Conservation (phyloP, 2,113 vertebrate species). For the Meleagris gallopavo region DNA sequence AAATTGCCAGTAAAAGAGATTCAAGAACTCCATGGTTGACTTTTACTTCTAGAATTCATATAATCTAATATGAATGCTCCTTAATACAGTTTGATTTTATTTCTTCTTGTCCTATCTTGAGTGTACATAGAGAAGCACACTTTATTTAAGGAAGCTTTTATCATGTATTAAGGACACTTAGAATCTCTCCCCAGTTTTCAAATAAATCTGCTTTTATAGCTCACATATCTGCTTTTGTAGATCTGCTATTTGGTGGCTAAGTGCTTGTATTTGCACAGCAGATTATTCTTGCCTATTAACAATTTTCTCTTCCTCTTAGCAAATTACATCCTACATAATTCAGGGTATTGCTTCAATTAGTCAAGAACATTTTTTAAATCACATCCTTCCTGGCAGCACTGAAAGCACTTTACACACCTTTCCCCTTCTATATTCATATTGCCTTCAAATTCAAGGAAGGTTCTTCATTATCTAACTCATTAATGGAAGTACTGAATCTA, state of each 20-base stretch:
- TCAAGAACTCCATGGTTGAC: background rate
- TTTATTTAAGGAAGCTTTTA: background rate
- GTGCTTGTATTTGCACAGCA: background rate
- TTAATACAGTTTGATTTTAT: background rate
- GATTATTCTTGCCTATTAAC: constrained; percentile 9
- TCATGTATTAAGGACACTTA: background rate
- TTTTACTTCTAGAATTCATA: background rate
- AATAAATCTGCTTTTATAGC: constrained; percentile 18
- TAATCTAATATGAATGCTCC: background rate
- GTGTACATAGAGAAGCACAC: accelerated
- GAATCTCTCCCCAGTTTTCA: background rate
- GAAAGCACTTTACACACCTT: background rate
- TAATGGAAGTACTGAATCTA: background rate
- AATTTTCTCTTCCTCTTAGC: background rate
- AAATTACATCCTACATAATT: constrained; percentile 29
- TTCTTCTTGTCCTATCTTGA: background rate
- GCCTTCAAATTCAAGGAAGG: background rate
- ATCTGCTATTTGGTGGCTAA: background rate
- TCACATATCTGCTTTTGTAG: background rate
- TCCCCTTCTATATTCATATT: background rate
- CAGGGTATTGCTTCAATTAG: constrained; percentile 19
- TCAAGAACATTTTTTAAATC: background rate
- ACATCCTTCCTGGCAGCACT: background rate
- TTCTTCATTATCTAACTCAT: background rate
- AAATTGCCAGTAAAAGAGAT: background rate